These are phyloP conservation scores for Lipophrys pholis DNA, from an alignment of 2,113 vertebrate species.

Conservation along the genomic window DNA sequence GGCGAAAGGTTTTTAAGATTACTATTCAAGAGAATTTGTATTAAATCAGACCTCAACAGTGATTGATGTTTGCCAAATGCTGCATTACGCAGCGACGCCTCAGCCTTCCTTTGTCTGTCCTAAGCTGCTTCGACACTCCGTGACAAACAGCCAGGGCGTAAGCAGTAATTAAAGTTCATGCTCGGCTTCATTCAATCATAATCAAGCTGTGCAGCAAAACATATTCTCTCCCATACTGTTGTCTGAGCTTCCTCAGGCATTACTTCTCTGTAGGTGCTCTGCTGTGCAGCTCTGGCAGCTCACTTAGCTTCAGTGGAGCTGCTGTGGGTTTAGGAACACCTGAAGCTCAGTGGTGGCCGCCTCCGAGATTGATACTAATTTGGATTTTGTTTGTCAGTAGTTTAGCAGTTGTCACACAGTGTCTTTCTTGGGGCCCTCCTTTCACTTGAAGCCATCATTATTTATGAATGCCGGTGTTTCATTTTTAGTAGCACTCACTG, in stretches of 20 bases:
- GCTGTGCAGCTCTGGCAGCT: conserved; percentile 66
- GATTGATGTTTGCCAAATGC: conserved; percentile 70
- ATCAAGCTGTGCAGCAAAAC: conserved; percentile 81
- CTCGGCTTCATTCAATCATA: conserved; percentile 84
- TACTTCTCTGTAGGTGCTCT: conserved; percentile 62
- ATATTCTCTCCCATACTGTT: conserved; percentile 74
- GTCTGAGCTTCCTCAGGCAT: conserved; percentile 73
- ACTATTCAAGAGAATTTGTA: conserved; percentile 53
- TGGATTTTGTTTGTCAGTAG: conserved; percentile 80
- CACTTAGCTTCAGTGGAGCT: conserved; percentile 68
- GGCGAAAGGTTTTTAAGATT: conserved; percentile 40
- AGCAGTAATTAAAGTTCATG: conserved; percentile 85
- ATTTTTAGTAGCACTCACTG: conserved; percentile 68
- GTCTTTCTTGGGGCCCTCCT: conserved; percentile 54
- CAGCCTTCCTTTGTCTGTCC: conserved; percentile 71
- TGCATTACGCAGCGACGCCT: conserved; percentile 53
- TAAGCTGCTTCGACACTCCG: conserved; percentile 70
- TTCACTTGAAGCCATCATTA: conserved; percentile 65
- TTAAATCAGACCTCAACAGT: conserved; percentile 63
- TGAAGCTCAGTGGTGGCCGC: conserved; percentile 71
- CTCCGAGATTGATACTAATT: conserved; percentile 79
- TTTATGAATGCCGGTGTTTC: conserved; percentile 69
- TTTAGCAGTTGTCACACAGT: conserved; percentile 75
- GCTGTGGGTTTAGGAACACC: conserved; percentile 74
- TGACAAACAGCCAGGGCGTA: conserved; percentile 80